A percentile compares a stretch with the other conserved stretches of the same genome.
phyloP scores from a whole-genome alignment of 2,797 vertebrate genomes.

The Diplodus sargus region DNA sequence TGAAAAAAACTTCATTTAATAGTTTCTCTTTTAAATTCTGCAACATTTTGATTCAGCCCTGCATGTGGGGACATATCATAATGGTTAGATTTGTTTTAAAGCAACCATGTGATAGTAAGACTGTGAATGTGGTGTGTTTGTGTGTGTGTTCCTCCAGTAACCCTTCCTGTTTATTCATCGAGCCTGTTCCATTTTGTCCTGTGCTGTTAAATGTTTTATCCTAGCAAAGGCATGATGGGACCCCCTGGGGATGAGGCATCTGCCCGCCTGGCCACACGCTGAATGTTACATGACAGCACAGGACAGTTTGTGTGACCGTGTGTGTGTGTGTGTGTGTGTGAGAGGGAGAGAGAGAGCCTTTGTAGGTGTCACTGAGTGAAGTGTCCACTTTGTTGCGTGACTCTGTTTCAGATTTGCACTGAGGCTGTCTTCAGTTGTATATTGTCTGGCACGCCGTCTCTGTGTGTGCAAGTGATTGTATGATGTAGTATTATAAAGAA shows the following conservation, averaged over 20 bases:
- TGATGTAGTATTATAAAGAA: conserved; percentile 6
- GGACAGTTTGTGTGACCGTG: conserved; percentile 65
- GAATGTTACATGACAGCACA: conserved; percentile 85
- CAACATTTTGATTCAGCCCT: not conserved
- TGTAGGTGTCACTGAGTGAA: conserved; percentile 77
- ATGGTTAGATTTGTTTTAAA: conserved; percentile 29
- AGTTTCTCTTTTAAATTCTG: conserved; percentile 5
- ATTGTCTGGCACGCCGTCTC: conserved; percentile 22
- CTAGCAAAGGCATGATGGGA: conserved; percentile 78
- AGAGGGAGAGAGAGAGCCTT: conserved; percentile 31
- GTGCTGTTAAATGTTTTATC: conserved; percentile 88
- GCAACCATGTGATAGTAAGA: conserved; percentile 13
- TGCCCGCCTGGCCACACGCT: conserved; percentile 80
- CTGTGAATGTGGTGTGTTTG: conserved; percentile 17
- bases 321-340: conserved; percentile 26
- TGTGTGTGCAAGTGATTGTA: conserved; percentile 19
- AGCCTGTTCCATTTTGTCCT: conserved; percentile 86
- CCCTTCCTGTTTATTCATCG: conserved; percentile 81
- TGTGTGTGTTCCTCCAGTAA: conserved; percentile 58
- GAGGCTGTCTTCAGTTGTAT: conserved; percentile 43
- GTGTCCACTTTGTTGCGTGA: conserved; percentile 75
- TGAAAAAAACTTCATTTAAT: not conserved
- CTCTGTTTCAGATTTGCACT: conserved; percentile 55
- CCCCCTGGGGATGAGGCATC: conserved; percentile 82
- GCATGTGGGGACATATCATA: not conserved